Conservation (phyloP, 2,113 vertebrate genomes). For the Aptenodytes forsteri region DNA sequence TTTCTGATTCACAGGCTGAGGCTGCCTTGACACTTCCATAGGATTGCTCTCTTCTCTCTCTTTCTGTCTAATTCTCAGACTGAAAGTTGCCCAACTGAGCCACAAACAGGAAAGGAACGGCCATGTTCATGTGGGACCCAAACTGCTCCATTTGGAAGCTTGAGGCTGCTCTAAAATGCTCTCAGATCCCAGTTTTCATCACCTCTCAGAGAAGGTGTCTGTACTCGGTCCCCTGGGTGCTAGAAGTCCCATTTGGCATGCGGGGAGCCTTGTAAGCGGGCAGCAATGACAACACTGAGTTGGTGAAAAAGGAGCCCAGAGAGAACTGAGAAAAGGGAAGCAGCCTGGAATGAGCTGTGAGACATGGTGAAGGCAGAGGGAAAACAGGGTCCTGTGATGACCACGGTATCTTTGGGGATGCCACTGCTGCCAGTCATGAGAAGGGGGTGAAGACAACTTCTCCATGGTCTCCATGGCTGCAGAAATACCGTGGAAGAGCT, state of each 20-base stretch:
- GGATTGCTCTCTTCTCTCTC: background rate
- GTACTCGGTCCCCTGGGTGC: background rate
- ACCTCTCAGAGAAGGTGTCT: background rate
- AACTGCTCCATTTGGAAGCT: background rate
- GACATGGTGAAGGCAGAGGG: background rate
- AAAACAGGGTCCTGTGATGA: background rate
- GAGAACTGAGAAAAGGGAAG: background rate
- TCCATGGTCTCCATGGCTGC: background rate
- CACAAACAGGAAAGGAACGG: background rate
- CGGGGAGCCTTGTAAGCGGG: rapidly evolving
- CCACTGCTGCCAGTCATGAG: background rate
- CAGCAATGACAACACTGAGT: background rate
- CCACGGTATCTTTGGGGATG: background rate
- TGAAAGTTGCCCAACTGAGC: background rate
- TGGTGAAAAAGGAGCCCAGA: background rate
- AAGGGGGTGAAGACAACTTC: background rate
- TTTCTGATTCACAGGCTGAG: background rate
- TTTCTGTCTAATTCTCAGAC: background rate
- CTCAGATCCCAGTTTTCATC: background rate
- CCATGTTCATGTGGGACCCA: background rate
- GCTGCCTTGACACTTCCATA: background rate
- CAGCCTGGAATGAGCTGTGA: background rate
- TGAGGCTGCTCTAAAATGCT: background rate
- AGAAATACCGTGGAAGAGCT: background rate
- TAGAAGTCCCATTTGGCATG: background rate